These are phyloP conservation scores for Agriopis aurantiaria DNA, from an alignment of 2,888 invertebrate species.

Conservation along the genomic window DNA sequence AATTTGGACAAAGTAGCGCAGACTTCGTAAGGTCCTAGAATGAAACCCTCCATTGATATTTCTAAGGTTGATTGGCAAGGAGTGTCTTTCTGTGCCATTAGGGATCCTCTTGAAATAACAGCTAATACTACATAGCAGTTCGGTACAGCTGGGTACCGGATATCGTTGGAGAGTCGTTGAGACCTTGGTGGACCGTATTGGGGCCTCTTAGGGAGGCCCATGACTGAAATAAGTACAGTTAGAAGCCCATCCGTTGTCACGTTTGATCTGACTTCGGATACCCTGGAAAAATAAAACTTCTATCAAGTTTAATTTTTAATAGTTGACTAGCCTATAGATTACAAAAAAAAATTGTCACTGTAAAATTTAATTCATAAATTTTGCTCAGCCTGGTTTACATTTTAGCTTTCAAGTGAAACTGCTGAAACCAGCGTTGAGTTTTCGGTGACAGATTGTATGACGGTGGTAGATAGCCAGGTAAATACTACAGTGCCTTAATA, in stretches of 20 bases:
- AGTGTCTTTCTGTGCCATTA: constrained; percentile 88
- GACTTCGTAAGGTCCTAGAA: constrained; percentile 89
- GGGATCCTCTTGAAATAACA: constrained; percentile 87
- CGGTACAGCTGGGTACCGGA: constrained; percentile 73
- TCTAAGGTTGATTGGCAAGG: constrained; percentile 87
- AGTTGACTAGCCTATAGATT: too few relatives aligned
- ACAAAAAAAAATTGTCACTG: too few relatives aligned
- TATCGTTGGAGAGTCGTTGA: constrained; percentile 70
- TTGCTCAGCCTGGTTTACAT: not conserved
- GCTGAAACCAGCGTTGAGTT: too few relatives aligned
- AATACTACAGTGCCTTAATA: too few relatives aligned
- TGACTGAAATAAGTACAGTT: constrained; percentile 76
- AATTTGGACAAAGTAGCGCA: constrained; percentile 86
- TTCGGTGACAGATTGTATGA: too few relatives aligned
- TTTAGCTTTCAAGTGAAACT: too few relatives aligned
- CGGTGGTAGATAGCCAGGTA: too few relatives aligned
- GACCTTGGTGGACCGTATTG: constrained; percentile 66
- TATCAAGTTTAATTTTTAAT: not conserved
- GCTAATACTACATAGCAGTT: constrained; percentile 87
- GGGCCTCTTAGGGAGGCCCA: constrained; percentile 69
- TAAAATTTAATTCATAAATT: too few relatives aligned
- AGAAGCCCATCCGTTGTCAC: constrained; percentile 78
- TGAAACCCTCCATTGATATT: constrained; percentile 87
- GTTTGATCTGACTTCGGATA: constrained; percentile 79
- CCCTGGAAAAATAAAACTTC: constrained; percentile 68